phyloP scores from a whole-genome alignment of 2,888 invertebrate species.

The Malthinus flaveolus region DNA sequence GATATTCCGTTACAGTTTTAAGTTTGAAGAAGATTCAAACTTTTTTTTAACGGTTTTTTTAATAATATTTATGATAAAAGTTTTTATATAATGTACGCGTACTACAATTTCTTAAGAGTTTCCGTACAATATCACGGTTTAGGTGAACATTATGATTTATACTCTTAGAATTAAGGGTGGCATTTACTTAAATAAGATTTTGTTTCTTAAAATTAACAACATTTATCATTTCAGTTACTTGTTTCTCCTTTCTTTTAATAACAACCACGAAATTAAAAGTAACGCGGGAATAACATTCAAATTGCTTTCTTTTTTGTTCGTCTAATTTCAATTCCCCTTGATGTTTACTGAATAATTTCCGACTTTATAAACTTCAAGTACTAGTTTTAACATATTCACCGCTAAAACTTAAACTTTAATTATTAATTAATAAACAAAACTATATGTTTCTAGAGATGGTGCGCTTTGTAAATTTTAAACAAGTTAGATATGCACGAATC shows the following conservation, averaged over 20 bases:
- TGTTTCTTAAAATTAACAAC: too few species aligned
- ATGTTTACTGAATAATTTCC: too few species aligned
- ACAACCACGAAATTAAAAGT: too few species aligned
- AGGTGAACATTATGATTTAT: background rate
- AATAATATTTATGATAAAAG: conserved; percentile 31
- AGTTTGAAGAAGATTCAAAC: background rate
- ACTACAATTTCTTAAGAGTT: conserved; percentile 19
- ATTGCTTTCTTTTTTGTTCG: too few species aligned
- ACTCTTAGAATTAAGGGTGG: too few species aligned
- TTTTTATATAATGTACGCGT: conserved; percentile 15
- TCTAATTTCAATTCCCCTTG: too few species aligned
- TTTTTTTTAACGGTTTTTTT: conserved; percentile 14
- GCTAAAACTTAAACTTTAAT: background rate
- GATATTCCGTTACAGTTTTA: too few species aligned
- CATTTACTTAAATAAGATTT: too few species aligned
- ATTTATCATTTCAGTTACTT: too few species aligned
- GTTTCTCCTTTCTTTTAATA: too few species aligned
- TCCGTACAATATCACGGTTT: conserved; percentile 11
- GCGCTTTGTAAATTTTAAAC: conserved; percentile 29
- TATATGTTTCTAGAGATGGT: conserved; percentile 16
- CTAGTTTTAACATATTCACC: conserved; percentile 4
- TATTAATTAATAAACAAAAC: conserved; percentile 6
- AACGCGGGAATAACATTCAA: too few species aligned
- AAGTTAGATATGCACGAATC: conserved; percentile 13
- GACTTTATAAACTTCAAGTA: background rate